Percentiles rank a stretch among this genome's conserved stretches.
phyloP scores from a whole-genome alignment of 2,797 vertebrate genomes.

The Danio albolineatus region DNA sequence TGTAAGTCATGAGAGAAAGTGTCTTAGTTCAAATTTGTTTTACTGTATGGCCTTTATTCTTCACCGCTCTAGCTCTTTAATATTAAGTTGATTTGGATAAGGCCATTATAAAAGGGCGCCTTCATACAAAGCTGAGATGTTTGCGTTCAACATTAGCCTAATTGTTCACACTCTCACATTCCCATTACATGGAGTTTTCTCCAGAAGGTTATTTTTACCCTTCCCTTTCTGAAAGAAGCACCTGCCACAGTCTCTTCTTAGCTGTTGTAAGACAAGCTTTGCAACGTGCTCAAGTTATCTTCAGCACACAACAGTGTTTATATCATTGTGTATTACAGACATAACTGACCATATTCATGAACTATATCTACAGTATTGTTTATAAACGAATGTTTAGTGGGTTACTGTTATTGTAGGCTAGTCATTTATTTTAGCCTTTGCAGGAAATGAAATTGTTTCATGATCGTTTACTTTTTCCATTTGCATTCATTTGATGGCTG shows the following conservation, averaged over 20 bases:
- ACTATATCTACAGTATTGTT: background rate
- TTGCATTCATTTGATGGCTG: no score
- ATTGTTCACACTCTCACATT: constrained; percentile 20
- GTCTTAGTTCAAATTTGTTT: background rate
- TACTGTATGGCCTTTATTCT: background rate
- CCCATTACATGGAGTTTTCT: constrained; percentile 30
- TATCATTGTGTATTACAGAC: constrained; percentile 3
- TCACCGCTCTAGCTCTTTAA: background rate
- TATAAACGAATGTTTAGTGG: background rate
- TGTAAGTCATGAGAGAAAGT: background rate
- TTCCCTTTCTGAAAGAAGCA: constrained; percentile 44
- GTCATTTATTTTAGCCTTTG: background rate
- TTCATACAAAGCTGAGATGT: background rate
- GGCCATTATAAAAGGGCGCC: background rate
- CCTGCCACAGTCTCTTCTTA: constrained; percentile 49
- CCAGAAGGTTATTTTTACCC: constrained; percentile 53
- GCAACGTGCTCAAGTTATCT: background rate
- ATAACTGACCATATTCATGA: background rate
- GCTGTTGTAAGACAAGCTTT: constrained; percentile 18
- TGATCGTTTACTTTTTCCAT: background rate
- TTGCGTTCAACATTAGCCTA: background rate
- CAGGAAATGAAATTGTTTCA: background rate
- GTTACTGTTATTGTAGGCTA: no score
- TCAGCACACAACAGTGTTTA: background rate
- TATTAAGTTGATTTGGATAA: background rate